phyloP scores from a whole-genome alignment of 2,113 vertebrate genomes.

The Callithrix jacchus region DNA sequence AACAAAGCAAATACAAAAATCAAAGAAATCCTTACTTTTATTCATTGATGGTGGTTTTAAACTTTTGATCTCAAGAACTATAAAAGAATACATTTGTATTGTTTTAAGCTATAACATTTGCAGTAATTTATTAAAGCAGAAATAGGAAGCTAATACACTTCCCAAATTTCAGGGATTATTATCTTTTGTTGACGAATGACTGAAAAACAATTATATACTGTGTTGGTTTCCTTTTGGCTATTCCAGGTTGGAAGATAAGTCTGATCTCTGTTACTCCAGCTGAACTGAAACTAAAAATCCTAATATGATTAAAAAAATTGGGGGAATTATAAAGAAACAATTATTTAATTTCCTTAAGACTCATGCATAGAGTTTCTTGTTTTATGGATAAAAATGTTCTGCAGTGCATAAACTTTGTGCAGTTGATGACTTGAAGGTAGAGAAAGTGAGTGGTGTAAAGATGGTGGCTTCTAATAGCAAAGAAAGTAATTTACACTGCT shows the following conservation, averaged over 20 bases:
- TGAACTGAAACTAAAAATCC: neutral
- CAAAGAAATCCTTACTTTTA: neutral
- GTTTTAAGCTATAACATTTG: neutral
- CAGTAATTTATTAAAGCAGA: neutral
- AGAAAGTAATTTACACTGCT: neutral
- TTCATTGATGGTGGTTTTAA: neutral
- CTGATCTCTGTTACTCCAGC: neutral
- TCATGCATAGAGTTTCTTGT: neutral
- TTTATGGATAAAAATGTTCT: neutral
- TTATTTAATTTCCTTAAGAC: neutral
- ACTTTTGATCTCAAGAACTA: neutral
- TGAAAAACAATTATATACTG: neutral
- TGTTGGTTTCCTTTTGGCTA: neutral
- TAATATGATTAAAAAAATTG: neutral
- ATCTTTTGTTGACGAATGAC: neutral
- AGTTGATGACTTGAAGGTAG: neutral
- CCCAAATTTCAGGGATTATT: neutral
- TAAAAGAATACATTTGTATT: neutral
- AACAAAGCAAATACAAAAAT: neutral
- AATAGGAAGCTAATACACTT: neutral
- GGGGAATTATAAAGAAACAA: neutral
- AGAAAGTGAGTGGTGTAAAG: neutral
- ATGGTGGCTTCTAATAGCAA: neutral
- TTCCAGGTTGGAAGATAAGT: neutral
- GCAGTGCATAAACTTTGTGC: neutral